phyloP scores from a whole-genome alignment of 23 tunicate species.

The Corella eumyota region DNA sequence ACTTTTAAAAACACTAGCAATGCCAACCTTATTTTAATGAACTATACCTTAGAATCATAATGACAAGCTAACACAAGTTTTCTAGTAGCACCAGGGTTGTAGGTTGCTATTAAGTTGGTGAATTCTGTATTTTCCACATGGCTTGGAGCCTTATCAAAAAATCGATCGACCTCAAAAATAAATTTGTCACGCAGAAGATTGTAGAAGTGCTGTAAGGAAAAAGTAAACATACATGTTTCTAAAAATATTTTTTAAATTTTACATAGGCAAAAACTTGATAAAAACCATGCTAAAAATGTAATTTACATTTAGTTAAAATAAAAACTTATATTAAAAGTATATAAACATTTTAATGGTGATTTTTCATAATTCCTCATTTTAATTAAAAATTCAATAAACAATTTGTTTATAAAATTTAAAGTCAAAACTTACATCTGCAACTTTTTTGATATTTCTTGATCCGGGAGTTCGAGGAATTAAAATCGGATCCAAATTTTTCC shows the following conservation, averaged over 20 bases:
- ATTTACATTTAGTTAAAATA: too few species aligned
- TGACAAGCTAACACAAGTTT: slow-evolving; percentile 93
- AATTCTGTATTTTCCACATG: slow-evolving; percentile 21
- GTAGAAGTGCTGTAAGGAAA: too few species aligned
- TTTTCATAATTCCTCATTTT: too few species aligned
- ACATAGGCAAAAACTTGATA: too few species aligned
- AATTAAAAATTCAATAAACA: too few species aligned
- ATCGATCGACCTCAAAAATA: slow-evolving; percentile 29
- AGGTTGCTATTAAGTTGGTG: slow-evolving; percentile 59
- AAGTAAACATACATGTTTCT: too few species aligned
- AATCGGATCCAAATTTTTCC: background rate
- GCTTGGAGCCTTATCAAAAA: slow-evolving; percentile 42
- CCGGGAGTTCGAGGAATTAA: slow-evolving; percentile 4
- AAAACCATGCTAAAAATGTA: too few species aligned
- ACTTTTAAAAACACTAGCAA: background rate
- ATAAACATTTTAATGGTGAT: too few species aligned
- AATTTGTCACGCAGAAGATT: too few species aligned
- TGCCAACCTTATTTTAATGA: background rate
- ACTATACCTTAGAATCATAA: slow-evolving; percentile 80
- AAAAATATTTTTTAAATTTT: too few species aligned
- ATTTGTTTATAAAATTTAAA: background rate
- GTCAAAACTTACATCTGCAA: slow-evolving; percentile 2
- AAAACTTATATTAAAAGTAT: too few species aligned
- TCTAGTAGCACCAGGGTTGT: slow-evolving; percentile 47
- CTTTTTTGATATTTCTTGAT: background rate